phyloP scores from a whole-genome alignment of 2,113 vertebrate species.

The Cyprinodon variegatus region DNA sequence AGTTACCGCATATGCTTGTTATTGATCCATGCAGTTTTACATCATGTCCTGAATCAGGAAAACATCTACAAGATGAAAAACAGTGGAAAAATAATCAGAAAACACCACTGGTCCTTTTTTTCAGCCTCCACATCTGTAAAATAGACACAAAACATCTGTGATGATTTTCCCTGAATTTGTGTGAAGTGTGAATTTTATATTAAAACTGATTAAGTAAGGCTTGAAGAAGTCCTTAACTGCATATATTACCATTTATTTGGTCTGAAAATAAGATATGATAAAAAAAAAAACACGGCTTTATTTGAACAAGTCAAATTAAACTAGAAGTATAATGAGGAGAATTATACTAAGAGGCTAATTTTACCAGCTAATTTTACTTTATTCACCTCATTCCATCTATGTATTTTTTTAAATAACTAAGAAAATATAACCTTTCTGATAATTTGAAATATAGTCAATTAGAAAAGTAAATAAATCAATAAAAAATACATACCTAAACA shows the following conservation, averaged over 20 bases:
- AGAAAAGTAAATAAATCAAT: constrained; percentile 1
- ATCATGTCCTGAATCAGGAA: background rate
- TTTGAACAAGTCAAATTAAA: constrained; percentile 1
- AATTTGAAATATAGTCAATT: too few species aligned
- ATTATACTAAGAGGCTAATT: background rate
- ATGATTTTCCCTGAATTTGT: background rate
- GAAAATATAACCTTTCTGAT: constrained; percentile 5
- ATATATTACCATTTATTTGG: too few species aligned
- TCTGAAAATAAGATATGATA: background rate
- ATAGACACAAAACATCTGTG: background rate
- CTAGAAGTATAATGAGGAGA: background rate
- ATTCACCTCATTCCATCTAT: background rate
- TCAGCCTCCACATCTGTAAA: background rate
- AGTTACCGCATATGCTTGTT: background rate
- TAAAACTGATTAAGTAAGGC: background rate
- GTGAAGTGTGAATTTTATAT: background rate
- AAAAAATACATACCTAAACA: too few species aligned
- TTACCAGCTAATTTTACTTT: background rate
- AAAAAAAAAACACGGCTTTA: background rate
- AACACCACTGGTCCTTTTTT: too few species aligned
- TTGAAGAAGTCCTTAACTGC: background rate
- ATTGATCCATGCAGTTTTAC: background rate
- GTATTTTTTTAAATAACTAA: background rate
- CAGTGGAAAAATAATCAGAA: too few species aligned
- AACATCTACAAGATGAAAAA: background rate